Evolutionary conservation across 1,140 invertebrate species (phyloP).

Genomic region (Delia radicum): DNA sequence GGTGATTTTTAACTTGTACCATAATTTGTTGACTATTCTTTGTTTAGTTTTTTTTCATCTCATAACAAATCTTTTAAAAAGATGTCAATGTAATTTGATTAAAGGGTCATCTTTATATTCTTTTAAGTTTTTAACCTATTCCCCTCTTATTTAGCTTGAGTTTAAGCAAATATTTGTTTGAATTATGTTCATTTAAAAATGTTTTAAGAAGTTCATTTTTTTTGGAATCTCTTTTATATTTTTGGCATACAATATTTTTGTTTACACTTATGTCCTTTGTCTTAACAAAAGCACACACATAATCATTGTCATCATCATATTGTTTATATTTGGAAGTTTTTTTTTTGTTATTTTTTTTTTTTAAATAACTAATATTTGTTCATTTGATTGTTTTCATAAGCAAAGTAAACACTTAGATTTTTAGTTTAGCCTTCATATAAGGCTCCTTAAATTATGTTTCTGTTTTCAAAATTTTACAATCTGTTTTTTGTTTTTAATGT

Average conservation of each 20-base stretch:
- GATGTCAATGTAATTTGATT: neutral
- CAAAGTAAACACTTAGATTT: neutral
- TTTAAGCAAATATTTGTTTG: neutral
- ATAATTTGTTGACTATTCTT: neutral
- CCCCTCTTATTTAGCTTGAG: neutral
- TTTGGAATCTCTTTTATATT: neutral
- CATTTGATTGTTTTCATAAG: neutral
- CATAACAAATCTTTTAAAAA: no score
- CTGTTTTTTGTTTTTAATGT: neutral
- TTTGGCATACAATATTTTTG: neutral
- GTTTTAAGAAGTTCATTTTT: neutral
- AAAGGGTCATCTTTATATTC: neutral
- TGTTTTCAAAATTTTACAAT: neutral
- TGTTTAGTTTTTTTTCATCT: no score
- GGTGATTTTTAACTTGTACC: neutral
- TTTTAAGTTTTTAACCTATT: neutral
- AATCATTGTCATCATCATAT: neutral
- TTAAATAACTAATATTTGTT: neutral
- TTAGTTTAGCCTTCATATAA: neutral
- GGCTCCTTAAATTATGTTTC: neutral
- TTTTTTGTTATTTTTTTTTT: neutral
- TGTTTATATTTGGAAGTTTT: neutral
- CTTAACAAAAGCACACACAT: neutral
- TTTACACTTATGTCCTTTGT: neutral
- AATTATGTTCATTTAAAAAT: slow-evolving; percentile 2